phyloP scores from a whole-genome alignment of 2,797 vertebrate species.

The Furcifer pardalis region DNA sequence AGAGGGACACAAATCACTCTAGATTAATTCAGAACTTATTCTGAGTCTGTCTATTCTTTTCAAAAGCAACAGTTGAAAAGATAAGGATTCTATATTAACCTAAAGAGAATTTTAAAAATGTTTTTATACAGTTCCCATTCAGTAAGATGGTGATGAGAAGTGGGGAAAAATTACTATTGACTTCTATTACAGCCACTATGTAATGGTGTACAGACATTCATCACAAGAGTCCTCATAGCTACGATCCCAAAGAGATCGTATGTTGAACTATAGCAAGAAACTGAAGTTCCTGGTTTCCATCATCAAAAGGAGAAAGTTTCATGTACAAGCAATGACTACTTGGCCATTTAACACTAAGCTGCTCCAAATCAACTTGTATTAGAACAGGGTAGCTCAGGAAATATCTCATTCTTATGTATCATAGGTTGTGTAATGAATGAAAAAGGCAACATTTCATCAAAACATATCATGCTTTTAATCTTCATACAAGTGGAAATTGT shows the following conservation, averaged over 20 bases:
- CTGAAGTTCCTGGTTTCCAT: background rate
- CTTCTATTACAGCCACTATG: too few species aligned
- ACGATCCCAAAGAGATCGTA: background rate
- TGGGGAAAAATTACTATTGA: too few species aligned
- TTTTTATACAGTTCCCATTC: too few species aligned
- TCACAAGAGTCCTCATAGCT: background rate
- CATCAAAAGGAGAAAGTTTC: background rate
- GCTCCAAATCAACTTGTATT: background rate
- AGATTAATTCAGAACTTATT: too few species aligned
- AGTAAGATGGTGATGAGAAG: too few species aligned
- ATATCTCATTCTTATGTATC: too few species aligned
- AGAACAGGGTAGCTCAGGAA: background rate
- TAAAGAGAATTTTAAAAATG: too few species aligned
- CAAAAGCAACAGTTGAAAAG: too few species aligned
- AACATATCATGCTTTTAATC: constrained; percentile 85
- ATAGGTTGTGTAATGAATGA: constrained; percentile 88
- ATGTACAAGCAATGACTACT: background rate
- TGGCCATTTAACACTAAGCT: background rate
- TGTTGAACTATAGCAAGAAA: background rate
- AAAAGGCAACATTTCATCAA: constrained; percentile 86
- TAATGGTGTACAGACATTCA: background rate
- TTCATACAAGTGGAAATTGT: constrained; percentile 84
- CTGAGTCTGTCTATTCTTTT: too few species aligned
- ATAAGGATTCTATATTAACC: too few species aligned
- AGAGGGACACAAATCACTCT: too few species aligned